These are phyloP conservation scores for Ceratothoa steindachneri DNA, from an alignment of 2,888 invertebrate species.

Conservation along the genomic window DNA sequence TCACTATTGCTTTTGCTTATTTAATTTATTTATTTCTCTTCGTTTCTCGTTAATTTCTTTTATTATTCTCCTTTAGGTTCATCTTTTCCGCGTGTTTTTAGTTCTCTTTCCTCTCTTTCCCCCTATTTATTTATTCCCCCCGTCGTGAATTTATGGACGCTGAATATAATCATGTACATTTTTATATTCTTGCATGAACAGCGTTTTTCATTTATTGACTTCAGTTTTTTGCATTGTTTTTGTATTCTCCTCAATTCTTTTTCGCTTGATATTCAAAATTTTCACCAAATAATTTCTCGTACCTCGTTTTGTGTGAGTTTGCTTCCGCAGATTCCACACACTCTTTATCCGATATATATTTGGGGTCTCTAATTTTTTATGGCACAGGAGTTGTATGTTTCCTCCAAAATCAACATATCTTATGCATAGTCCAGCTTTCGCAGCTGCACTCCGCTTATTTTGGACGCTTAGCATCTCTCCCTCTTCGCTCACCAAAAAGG, in stretches of 20 bases:
- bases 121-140: not conserved
- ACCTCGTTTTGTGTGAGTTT: not conserved
- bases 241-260: not conserved
- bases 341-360: not conserved
- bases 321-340: not conserved
- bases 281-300: not conserved
- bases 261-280: not conserved
- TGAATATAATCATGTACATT: not conserved
- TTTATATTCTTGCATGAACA: not conserved
- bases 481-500: not conserved
- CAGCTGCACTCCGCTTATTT: not conserved
- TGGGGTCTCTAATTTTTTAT: not conserved
- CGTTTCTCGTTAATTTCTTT: not conserved
- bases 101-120: constrained; percentile 6
- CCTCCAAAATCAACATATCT: not conserved
- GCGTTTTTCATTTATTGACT: not conserved
- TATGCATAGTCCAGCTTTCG: not conserved
- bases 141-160: not conserved
- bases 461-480: not conserved
- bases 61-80: not conserved
- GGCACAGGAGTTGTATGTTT: not conserved
- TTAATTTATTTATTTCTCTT: not conserved
- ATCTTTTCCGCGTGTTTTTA: not conserved
- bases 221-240: not conserved
- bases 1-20: not conserved